Evolutionary conservation across 2,113 vertebrate species (phyloP).

Genomic region (Merops nubicus): DNA sequence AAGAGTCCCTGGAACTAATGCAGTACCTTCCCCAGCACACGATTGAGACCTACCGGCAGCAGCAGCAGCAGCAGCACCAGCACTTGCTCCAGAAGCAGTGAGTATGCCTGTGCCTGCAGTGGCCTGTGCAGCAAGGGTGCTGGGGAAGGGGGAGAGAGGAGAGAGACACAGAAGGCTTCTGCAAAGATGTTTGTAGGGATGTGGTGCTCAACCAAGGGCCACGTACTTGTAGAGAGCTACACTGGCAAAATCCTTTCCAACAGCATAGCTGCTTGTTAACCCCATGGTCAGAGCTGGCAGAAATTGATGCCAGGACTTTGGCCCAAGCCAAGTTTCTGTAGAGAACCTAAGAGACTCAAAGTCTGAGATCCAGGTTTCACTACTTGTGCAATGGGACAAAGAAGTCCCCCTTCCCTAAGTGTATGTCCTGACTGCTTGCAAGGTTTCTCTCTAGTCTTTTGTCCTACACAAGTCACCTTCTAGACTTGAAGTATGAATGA

Average conservation of each 20-base stretch:
- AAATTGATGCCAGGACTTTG: not conserved
- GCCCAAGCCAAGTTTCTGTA: not conserved
- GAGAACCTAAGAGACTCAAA: not conserved
- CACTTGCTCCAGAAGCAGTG: constrained; percentile 98
- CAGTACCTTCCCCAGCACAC: constrained; percentile 98
- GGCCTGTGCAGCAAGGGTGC: not conserved
- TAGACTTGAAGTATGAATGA: not conserved
- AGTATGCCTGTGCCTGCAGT: constrained; percentile 69
- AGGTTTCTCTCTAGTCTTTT: not conserved
- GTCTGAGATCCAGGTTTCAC: not conserved
- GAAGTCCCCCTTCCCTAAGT: not conserved
- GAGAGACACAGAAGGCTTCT: constrained; percentile 45
- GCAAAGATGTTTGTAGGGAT: not conserved
- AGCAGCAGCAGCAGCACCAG: constrained; percentile 98
- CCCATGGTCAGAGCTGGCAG: not conserved
- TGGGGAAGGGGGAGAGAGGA: constrained; percentile 19
- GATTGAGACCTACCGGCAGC: constrained; percentile 95
- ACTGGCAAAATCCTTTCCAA: not conserved
- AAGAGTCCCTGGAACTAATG: constrained; percentile 98
- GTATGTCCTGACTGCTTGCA: accelerated
- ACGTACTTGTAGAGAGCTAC: not conserved
- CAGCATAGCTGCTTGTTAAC: not conserved
- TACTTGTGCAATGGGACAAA: not conserved
- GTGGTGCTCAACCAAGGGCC: accelerated
- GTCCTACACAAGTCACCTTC: not conserved